phyloP scores from a whole-genome alignment of 2,888 invertebrate genomes.

The Ornithoptera priamus region DNA sequence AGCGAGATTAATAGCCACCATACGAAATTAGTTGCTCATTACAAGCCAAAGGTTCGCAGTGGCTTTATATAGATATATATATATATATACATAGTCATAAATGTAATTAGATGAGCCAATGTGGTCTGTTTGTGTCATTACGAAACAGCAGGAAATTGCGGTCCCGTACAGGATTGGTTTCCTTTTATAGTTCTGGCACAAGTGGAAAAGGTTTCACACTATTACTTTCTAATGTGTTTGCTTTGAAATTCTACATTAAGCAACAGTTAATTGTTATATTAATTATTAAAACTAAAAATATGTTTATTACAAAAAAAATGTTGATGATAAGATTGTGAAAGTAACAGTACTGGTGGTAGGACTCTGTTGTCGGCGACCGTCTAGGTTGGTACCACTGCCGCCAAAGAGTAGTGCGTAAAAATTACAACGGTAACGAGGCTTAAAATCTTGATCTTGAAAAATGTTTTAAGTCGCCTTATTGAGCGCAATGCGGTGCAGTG shows the following conservation, averaged over 20 bases:
- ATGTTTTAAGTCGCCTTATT: no score
- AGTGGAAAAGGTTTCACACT: neutral
- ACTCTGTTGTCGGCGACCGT: no score
- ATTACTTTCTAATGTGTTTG: neutral
- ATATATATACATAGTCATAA: neutral
- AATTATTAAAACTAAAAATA: no score
- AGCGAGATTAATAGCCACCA: conserved; percentile 1
- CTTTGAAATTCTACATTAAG: neutral
- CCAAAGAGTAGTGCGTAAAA: no score
- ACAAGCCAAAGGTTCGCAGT: neutral
- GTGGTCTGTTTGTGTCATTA: conserved; percentile 5
- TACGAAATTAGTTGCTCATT: neutral
- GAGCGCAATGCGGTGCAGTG: no score
- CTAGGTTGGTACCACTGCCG: no score
- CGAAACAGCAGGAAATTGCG: neutral
- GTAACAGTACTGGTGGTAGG: no score
- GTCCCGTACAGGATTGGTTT: neutral
- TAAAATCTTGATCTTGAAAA: no score
- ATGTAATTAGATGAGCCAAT: conserved; percentile 6
- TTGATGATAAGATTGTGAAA: no score
- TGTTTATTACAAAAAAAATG: no score
- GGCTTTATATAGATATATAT: neutral
- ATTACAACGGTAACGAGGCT: no score
- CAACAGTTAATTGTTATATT: no score
- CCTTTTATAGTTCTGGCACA: neutral